Evolutionary conservation across 2,797 vertebrate genomes (phyloP), one percentile per base, ranked within the genome.

Genomic region (Chloroceryle amazona): DNA sequence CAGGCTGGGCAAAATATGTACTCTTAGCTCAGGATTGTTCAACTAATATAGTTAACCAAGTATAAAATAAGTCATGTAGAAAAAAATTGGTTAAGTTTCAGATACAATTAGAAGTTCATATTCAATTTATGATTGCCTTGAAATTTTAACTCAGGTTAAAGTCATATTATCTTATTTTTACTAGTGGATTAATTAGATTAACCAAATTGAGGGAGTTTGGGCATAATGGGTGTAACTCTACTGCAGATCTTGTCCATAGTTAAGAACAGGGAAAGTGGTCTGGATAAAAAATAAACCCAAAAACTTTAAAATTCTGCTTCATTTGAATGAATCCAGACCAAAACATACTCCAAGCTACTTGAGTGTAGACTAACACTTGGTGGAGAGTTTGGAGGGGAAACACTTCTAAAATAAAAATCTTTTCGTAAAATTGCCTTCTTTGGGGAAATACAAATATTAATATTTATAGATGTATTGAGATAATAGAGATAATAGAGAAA

Each of bases 191-290:
- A 3, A 70, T 66, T 44, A 12, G 3, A 58, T 58, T 19, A 89
- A 66, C 1, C 3, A 70, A 52, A 70, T 14, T 33, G 28, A 84
- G 81, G 2, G 1, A 0, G 2, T 21, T 86, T 72, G 66, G 11
- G 9, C 2, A 0, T 14, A 86, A 76, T 0, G 0, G 6, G 23
- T 49, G 29, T 13, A 73, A 47, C 18, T 83, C 31, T 33, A 41
- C 9, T 84, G 76, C n/a, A 78, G 46, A 62, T 42, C 35, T 52
- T 46, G 11, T 52, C 23, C 17, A 5, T 41, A 80, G 68, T 17
- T 28, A 81, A 11, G 7, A 81, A 62, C 6, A 37, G 4, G 3
- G 7, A 76, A 66, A 19, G 6, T 1, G 1, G 2, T 42, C 9
- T 42, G 11, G 25, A 65, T 29, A 70, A 41, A 41, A 84, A 81